Base-by-base conservation (phyloP, 2,888 invertebrate species). In the Sepioteuthis lessoniana region DNA sequence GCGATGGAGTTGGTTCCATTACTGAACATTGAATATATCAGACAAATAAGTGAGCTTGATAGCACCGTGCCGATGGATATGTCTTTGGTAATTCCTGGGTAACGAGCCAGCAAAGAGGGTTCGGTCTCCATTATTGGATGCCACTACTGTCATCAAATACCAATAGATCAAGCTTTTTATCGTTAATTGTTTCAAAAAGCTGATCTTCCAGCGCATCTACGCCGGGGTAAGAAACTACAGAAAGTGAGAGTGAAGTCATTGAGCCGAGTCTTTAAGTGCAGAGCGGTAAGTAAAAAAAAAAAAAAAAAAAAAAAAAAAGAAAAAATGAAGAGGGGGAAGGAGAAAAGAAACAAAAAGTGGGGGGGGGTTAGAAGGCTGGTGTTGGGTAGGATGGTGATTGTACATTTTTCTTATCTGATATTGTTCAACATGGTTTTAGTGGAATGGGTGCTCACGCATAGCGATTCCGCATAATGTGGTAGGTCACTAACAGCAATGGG, bases 1-100 rank as follows among this genome's bases (percentile, higher is more conserved):
- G n/a, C n/a, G 76, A 76, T 19, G n/a, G n/a, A 13, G n/a, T n/a
- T 76, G 31, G 31, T 76, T 76, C 76, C 55, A 55, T 55, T 55
- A 55, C 25, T 21, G 55, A 55, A 55, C 55, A 55, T 55, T 21
- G 28, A 55, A 76, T 35, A 76, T n/a, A 76, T 35, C n/a, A n/a
- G n/a, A 76, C n/a, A n/a, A 76, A 8, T 76, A 76, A 35, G 76
- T 35, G 76, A 76, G 76, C n/a, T 35, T n/a, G 76, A 10, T 76
- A n/a, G n/a, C n/a, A n/a, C n/a, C 76, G n/a, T 35, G n/a, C 10
- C n/a, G n/a, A 76, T 76, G n/a, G 76, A 76, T 76, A 35, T 76
- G 76, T 76, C 76, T 76, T n/a, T n/a, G 76, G n/a, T n/a, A n/a
- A 76, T 76, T 76, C 76, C n/a, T 76, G 76, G n/a, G n/a, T n/a